These are phyloP conservation scores for Mimas tiliae DNA, from an alignment of 2,888 invertebrate genomes.

Conservation along the genomic window DNA sequence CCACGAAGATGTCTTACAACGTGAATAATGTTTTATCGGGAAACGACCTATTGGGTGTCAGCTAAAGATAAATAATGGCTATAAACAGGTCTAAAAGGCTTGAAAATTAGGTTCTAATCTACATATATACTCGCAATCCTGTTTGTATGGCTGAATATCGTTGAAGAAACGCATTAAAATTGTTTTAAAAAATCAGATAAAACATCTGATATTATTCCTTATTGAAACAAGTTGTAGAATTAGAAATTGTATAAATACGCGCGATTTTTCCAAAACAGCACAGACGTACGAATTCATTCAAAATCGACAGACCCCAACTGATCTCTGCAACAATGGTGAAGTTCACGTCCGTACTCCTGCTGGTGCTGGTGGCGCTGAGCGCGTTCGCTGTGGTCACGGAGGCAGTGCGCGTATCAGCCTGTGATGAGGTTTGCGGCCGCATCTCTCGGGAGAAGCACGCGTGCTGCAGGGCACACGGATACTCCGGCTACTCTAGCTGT, in stretches of 20 bases:
- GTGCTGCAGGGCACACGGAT: neutral
- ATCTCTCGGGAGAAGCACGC: neutral
- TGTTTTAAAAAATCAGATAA: neutral
- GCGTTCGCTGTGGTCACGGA: neutral
- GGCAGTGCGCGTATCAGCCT: neutral
- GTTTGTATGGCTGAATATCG: no score
- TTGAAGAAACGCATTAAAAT: no score
- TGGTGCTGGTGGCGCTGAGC: constrained; percentile 1
- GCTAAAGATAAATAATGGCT: no score
- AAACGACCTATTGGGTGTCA: no score
- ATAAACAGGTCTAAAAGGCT: no score
- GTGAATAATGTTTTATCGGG: no score
- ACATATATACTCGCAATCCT: no score
- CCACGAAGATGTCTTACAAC: no score
- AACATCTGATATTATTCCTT: neutral
- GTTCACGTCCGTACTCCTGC: neutral
- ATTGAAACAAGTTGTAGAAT: neutral
- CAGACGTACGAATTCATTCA: neutral
- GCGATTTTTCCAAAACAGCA: neutral
- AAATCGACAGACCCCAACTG: neutral
- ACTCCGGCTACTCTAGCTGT: neutral
- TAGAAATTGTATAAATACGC: neutral
- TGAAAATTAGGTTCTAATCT: no score
- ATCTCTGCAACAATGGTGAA: neutral
- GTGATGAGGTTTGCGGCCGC: neutral